phyloP scores from a whole-genome alignment of 2,797 vertebrate species.

The Tolypeutes matacus region DNA sequence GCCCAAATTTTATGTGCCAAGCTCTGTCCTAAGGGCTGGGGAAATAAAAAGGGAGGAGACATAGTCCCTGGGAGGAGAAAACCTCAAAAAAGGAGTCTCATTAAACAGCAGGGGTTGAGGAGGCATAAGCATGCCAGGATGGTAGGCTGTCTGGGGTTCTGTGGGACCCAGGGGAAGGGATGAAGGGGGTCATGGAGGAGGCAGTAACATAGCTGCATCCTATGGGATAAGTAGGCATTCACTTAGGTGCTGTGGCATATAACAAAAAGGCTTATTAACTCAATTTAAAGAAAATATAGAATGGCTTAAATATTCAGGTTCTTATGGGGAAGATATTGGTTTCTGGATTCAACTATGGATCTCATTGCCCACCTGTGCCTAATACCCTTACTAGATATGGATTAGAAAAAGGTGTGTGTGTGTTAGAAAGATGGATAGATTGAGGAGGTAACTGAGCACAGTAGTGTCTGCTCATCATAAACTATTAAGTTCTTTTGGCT shows the following conservation, averaged over 20 bases:
- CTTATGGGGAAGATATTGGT: background rate
- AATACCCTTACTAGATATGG: background rate
- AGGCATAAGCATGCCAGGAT: background rate
- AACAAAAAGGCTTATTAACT: background rate
- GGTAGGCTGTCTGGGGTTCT: background rate
- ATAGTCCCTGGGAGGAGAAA: background rate
- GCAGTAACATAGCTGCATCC: background rate
- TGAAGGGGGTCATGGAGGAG: background rate
- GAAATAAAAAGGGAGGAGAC: constrained; percentile 21
- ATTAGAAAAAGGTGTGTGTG: background rate
- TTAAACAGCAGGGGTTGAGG: background rate
- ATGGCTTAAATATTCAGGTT: constrained; percentile 40
- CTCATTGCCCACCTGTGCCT: background rate
- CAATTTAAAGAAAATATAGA: constrained; percentile 50
- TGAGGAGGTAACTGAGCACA: background rate
- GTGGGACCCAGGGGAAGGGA: background rate
- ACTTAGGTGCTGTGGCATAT: background rate
- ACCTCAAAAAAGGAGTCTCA: background rate
- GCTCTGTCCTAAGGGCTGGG: constrained; percentile 11
- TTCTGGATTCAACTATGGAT: background rate
- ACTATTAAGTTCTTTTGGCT: background rate
- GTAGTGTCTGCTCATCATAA: background rate
- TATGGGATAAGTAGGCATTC: background rate
- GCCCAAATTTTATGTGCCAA: constrained; percentile 41
- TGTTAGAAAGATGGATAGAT: background rate